Evolutionary conservation across 1,140 invertebrate genomes (phyloP).

Genomic region (Proales similis): DNA sequence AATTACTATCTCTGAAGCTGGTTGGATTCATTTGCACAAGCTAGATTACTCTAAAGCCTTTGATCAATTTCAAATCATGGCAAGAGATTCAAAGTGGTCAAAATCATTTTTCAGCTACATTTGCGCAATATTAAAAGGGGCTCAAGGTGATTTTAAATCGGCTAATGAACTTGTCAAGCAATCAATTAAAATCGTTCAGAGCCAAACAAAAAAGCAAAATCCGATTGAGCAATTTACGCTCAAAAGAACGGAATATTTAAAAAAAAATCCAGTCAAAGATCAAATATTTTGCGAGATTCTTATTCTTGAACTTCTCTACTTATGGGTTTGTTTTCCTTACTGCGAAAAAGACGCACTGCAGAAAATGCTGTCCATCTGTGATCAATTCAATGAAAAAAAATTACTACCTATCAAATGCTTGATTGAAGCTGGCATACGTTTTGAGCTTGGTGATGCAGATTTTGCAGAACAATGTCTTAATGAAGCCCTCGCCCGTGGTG

Average conservation of each 20-base stretch:
- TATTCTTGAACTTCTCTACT: conserved; percentile 63
- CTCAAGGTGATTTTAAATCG: conserved; percentile 53
- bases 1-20: conserved; percentile 63
- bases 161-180: conserved; percentile 50
- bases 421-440: conserved; percentile 48
- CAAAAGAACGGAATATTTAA: conserved; percentile 47
- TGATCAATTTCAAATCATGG: conserved; percentile 49
- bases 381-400: conserved; percentile 41
- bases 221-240: conserved; percentile 53
- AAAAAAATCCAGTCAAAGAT: conserved; percentile 43
- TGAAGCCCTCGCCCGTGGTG: conserved; percentile 37
- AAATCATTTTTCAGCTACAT: conserved; percentile 66
- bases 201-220: conserved; percentile 46
- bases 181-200: conserved; percentile 49
- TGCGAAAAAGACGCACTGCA: conserved; percentile 56
- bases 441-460: conserved; percentile 45
- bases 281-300: conserved; percentile 57
- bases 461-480: conserved; percentile 42
- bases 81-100: conserved; percentile 63
- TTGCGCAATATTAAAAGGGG: conserved; percentile 58
- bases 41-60: conserved; percentile 60
- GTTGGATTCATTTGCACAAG: conserved; percentile 64
- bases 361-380: conserved; percentile 54
- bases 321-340: conserved; percentile 66
- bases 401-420: conserved; percentile 48